Base-by-base conservation (phyloP, 2,888 invertebrate species). In the Zaprionus obscuricornis region DNA sequence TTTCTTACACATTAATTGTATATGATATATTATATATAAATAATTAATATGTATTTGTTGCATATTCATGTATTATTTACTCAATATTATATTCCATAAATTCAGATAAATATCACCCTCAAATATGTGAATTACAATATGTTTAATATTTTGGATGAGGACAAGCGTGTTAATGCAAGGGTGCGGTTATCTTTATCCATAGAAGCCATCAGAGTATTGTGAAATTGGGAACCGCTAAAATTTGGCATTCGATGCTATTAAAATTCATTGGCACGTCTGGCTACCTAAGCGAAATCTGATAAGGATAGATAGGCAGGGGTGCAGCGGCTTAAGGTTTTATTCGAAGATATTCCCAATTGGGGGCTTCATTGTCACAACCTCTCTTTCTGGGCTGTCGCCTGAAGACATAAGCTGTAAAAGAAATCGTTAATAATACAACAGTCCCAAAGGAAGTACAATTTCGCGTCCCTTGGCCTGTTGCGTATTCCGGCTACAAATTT, bases 371-470 rank as follows among this genome's bases (percentile, higher is more conserved):
- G 49, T 45, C 36, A 37, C 27, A 27, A 57, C 26, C 49, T 50
- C 43, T 66, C 60, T 39, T 40, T 33, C 37, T 34, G 22, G 11
- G 37, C 46, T 54, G 66, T 71, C 57, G 71, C 81, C 84, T 56
- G 39, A 68, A n/a, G n/a, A n/a, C n/a, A n/a, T n/a, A n/a, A 78
- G 81, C 74, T 57, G 66, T 37, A 68, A 71, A 40, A 65, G 58
- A 65, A 81, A 73, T 65, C 70, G 66, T 81, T 67, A 72, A 77
- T 78, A 77, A 77, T 62, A 64, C 60, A 64, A 62, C 50, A 72
- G 67, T 74, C 66, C 72, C 74, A 26, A 40, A 66, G 75, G 77
- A 62, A 26, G 24, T 37, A 40, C 36, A 76, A 75, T 74, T 75
- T 63, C 77, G 55, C 49, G 40, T 43, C 10, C 52, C 31, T 20